Conservation (phyloP, 2,888 invertebrate genomes). For the Lymantria dispar region DNA sequence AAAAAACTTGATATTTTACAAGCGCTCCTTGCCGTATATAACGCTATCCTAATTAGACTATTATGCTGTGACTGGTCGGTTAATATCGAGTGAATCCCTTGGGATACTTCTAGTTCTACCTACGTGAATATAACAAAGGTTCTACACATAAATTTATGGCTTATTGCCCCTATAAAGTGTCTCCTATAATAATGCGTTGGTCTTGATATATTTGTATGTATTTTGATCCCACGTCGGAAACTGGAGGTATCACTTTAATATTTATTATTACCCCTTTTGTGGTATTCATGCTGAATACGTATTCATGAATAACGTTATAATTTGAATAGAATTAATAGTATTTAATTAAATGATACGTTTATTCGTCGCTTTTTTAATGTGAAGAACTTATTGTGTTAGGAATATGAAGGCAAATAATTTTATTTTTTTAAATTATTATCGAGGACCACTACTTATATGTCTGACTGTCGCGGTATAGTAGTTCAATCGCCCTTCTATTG, state of each 20-base stretch:
- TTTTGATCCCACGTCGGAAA: conserved; percentile 32
- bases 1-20: conserved; percentile 17
- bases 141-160: conserved; percentile 28
- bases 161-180: conserved; percentile 26
- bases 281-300: conserved; percentile 15
- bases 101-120: conserved; percentile 7
- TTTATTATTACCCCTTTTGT: conserved; percentile 25
- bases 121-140: conserved; percentile 29
- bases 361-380: no score
- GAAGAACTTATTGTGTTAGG: no score
- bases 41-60: conserved; percentile 26
- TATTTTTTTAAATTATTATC: no score
- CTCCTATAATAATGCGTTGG: conserved; percentile 24
- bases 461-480: no score
- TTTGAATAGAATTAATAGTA: conserved; percentile 12
- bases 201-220: conserved; percentile 32
- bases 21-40: conserved; percentile 15
- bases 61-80: conserved; percentile 10
- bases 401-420: no score
- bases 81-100: conserved; percentile 12
- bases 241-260: conserved; percentile 15
- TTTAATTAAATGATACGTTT: conserved; percentile 1
- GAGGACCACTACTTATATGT: no score
- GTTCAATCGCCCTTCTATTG: no score
- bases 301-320: conserved; percentile 17